A percentile compares a stretch with the other conserved stretches of the same genome.
phyloP scores from a whole-genome alignment of 1,140 invertebrate genomes.

The Lepidurus apus region DNA sequence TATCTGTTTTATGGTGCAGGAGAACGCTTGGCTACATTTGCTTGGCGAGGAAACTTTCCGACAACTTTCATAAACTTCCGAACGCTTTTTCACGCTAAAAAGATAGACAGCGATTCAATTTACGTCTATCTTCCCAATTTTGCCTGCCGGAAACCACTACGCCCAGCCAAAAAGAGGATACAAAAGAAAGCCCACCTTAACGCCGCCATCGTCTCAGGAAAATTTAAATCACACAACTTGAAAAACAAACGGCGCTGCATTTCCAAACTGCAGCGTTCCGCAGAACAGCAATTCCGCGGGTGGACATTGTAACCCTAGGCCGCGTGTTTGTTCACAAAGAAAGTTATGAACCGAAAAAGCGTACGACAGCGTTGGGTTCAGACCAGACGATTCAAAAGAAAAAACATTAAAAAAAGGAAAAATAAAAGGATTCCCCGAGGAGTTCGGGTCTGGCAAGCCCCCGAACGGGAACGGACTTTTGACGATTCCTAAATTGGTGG shows the following conservation, averaged over 20 bases:
- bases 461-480: background rate
- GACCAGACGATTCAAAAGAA: no score
- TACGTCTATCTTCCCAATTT: constrained; percentile 22
- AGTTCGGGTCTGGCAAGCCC: background rate
- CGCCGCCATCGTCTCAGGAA: constrained; percentile 16
- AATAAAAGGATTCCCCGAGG: no score
- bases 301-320: no score
- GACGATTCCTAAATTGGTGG: background rate
- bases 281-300: no score
- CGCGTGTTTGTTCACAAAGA: no score
- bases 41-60: constrained; percentile 22
- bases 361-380: no score
- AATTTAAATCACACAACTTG: background rate
- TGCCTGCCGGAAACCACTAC: background rate
- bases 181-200: background rate
- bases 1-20: constrained; percentile 22
- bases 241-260: background rate
- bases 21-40: constrained; percentile 27
- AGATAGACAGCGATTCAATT: constrained; percentile 34
- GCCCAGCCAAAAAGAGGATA: background rate
- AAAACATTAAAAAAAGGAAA: no score
- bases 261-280: background rate
- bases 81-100: background rate
- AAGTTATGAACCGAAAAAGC: no score
- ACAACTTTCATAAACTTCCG: constrained; percentile 25